Percentiles rank a stretch among this genome's conserved stretches.
Evolutionary conservation across 2,113 vertebrate species (phyloP).

Genomic region (Malurus cyaneus): DNA sequence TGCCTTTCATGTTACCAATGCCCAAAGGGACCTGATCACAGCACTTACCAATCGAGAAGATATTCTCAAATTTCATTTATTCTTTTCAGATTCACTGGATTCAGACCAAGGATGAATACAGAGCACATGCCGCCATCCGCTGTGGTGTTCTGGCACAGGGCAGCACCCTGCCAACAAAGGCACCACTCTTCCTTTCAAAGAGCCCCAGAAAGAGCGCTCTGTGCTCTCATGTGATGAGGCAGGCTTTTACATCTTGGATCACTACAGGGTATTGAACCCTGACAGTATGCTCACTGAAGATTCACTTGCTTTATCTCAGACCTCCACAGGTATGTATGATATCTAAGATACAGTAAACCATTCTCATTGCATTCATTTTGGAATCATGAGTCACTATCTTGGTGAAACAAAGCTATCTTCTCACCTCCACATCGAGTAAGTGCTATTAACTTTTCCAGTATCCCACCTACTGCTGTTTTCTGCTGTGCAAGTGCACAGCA

Average conservation of each 20-base stretch:
- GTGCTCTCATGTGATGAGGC: background rate
- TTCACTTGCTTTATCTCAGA: background rate
- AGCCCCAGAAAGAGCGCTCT: background rate
- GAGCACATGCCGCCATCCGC: background rate
- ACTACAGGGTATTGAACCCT: constrained; percentile 27
- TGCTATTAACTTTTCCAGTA: constrained; percentile 6
- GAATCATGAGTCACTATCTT: background rate
- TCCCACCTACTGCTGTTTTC: constrained; percentile 23
- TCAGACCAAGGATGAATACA: background rate
- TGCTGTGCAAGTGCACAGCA: constrained; percentile 2
- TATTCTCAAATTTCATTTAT: constrained; percentile 1
- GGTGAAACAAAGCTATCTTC: constrained; percentile 12
- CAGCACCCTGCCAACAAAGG: constrained; percentile 44
- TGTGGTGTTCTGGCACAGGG: constrained; percentile 28
- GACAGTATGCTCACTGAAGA: background rate
- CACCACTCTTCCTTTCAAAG: constrained; percentile 52
- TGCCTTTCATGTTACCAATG: background rate
- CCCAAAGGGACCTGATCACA: background rate
- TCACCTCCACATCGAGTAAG: constrained; percentile 8
- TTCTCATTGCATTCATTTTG: background rate
- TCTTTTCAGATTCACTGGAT: constrained; percentile 31
- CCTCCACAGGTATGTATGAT: background rate
- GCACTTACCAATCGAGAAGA: background rate
- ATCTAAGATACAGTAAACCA: constrained; percentile 9
- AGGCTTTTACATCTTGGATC: background rate